Conservation (phyloP, 2,888 invertebrate genomes). For the Limnephilus marmoratus region DNA sequence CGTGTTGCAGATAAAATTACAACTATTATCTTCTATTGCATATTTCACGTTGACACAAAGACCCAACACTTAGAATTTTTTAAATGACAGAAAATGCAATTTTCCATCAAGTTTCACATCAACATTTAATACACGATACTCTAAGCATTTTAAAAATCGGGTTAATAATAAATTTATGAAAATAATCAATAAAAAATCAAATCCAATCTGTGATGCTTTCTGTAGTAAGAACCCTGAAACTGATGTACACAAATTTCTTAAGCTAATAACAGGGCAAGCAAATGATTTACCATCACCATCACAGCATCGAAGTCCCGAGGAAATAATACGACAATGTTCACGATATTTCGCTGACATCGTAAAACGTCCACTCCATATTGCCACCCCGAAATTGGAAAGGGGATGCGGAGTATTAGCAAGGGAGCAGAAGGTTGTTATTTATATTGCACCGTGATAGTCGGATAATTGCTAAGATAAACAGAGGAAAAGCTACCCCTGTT, state of each 20-base stretch:
- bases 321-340: not conserved
- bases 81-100: too few relatives aligned
- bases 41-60: too few relatives aligned
- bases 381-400: not conserved
- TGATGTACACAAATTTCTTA: not conserved
- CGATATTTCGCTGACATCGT: not conserved
- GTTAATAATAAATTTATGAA: too few relatives aligned
- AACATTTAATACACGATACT: too few relatives aligned
- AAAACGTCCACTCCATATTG: conserved; percentile 2
- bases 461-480: not conserved
- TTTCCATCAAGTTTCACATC: too few relatives aligned
- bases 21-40: too few relatives aligned
- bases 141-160: too few relatives aligned
- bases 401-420: not conserved
- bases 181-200: too few relatives aligned
- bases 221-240: not conserved
- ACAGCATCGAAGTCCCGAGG: not conserved
- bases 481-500: not conserved
- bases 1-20: too few relatives aligned
- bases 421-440: not conserved
- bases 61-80: too few relatives aligned
- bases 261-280: not conserved
- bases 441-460: conserved; percentile 2
- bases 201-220: too few relatives aligned
- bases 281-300: not conserved